phyloP scores from a whole-genome alignment of 1,140 invertebrate genomes.

The Coelopa frigida region DNA sequence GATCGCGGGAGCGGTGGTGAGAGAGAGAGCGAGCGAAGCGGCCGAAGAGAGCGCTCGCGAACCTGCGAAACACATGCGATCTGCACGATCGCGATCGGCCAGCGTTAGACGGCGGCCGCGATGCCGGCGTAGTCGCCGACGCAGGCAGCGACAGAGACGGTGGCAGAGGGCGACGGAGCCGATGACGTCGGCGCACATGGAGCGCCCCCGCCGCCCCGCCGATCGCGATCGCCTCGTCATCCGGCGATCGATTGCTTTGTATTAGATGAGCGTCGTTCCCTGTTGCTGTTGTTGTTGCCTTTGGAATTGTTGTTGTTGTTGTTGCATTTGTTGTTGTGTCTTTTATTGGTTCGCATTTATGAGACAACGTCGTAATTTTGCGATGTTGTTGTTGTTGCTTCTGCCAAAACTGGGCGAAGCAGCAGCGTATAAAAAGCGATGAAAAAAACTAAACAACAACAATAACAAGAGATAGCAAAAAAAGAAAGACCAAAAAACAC shows the following conservation, averaged over 20 bases:
- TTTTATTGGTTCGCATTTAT: too few species aligned
- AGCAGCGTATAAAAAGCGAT: slow-evolving; percentile 15
- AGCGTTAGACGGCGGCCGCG: not conserved
- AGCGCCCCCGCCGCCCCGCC: slow-evolving; percentile 21
- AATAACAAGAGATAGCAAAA: slow-evolving; percentile 9
- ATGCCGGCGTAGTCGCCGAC: slow-evolving; percentile 12
- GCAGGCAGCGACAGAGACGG: slow-evolving; percentile 10
- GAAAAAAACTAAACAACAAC: too few species aligned
- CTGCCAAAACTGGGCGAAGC: slow-evolving; percentile 43
- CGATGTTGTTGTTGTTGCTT: too few species aligned
- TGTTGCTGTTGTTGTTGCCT: too few species aligned
- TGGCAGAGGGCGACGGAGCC: too few species aligned
- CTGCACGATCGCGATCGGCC: slow-evolving; percentile 16
- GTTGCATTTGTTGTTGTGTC: too few species aligned
- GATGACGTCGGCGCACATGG: slow-evolving; percentile 30
- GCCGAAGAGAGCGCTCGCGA: slow-evolving; percentile 4
- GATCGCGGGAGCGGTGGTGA: slow-evolving; percentile 22
- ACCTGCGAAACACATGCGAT: slow-evolving; percentile 7
- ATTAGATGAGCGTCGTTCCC: too few species aligned
- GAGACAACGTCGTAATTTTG: too few species aligned
- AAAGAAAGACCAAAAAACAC: not conserved
- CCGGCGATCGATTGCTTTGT: too few species aligned
- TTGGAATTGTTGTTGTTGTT: too few species aligned
- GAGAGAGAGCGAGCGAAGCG: slow-evolving; percentile 3
- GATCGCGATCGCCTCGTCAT: too few species aligned